Base-by-base conservation (phyloP, 2,113 vertebrate genomes). In the Stigmatopora nigra region DNA sequence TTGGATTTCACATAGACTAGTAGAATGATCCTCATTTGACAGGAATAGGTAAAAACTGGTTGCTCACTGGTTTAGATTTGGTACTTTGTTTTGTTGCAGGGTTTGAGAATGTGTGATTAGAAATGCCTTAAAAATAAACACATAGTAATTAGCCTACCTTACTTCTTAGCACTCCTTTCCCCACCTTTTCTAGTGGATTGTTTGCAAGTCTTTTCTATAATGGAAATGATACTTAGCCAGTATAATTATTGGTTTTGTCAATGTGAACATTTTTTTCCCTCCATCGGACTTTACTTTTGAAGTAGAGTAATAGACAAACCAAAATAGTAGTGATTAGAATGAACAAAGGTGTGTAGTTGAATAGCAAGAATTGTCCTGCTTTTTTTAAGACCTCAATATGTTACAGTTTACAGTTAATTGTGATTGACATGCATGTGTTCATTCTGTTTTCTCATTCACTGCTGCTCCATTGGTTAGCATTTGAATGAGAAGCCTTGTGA, bases 401-500 rank as follows among this genome's bases (percentile, higher is more conserved):
- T 31, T 22, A 25, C 25, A 19, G 22, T 56, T 2, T 25, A 22
- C 22, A 31, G 53, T 51, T 63, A 22, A 8, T 47, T 16, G 14
- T 17, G 14, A 75, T 75, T 36, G 5, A 25, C 78, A 69, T 80
- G 41, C 78, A 69, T 80, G 41, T 76, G 48, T 62, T 75, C 53
- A 61, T 67, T 77, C 78, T 55, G 44, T 71, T 64, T 71, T 55
- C 70, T 72, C 65, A 77, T 74, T 75, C 79, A 72, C 73, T 86
- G 82, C 78, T 22, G 58, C 81, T 88, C 77, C 83, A 79, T 64
- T 81, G 91, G 73, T 87, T 90, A 95, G 91, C 90, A 90, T 87
- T 94, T 93, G 77, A 80, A 83, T 86, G 88, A 92, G 90, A 93
- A 89, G 87, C 89, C 91, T 74, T 96, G 93, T 88, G 93, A 96